These are phyloP conservation scores for Apotomis betuletana DNA, from an alignment of 2,888 invertebrate genomes.

Conservation along the genomic window DNA sequence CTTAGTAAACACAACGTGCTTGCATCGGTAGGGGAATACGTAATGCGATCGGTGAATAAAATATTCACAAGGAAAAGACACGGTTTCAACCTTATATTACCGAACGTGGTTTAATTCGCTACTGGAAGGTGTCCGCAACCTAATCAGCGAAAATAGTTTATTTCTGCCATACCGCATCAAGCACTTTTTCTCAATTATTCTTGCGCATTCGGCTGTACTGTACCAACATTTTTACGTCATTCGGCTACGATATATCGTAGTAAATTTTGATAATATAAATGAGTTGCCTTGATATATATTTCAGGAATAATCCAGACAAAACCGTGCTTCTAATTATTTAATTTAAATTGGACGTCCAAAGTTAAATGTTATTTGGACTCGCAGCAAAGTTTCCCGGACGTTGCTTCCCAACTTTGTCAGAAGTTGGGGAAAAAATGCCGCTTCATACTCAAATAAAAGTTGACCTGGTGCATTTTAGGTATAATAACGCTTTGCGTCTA, in stretches of 20 bases:
- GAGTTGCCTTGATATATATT: slow-evolving; percentile 4
- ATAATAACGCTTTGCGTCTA: slow-evolving; percentile 24
- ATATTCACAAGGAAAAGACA: slow-evolving; percentile 31
- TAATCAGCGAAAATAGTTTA: too few species aligned
- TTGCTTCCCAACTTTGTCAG: slow-evolving; percentile 32
- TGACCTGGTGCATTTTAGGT: slow-evolving; percentile 27
- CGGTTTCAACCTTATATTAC: slow-evolving; percentile 33
- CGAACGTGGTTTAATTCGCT: slow-evolving; percentile 18
- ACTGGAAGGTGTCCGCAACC: background rate
- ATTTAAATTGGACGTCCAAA: slow-evolving; percentile 25
- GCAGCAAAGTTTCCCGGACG: slow-evolving; percentile 33
- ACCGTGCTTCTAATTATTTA: slow-evolving; percentile 24
- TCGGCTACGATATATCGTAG: too few species aligned
- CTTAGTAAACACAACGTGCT: slow-evolving; percentile 36
- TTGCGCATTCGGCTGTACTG: background rate
- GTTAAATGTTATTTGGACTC: slow-evolving; percentile 37
- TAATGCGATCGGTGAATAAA: slow-evolving; percentile 37
- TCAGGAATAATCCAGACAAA: slow-evolving; percentile 1
- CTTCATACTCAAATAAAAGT: slow-evolving; percentile 36
- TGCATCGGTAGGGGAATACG: slow-evolving; percentile 41
- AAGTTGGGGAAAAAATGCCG: slow-evolving; percentile 32
- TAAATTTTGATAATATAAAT: too few species aligned
- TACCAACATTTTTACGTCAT: background rate
- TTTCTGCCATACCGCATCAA: too few species aligned
- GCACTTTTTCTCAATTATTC: too few species aligned